Percentiles rank a stretch among this genome's conserved stretches.
phyloP scores from a whole-genome alignment of 2,113 vertebrate species.

The Oenanthe oenanthe region DNA sequence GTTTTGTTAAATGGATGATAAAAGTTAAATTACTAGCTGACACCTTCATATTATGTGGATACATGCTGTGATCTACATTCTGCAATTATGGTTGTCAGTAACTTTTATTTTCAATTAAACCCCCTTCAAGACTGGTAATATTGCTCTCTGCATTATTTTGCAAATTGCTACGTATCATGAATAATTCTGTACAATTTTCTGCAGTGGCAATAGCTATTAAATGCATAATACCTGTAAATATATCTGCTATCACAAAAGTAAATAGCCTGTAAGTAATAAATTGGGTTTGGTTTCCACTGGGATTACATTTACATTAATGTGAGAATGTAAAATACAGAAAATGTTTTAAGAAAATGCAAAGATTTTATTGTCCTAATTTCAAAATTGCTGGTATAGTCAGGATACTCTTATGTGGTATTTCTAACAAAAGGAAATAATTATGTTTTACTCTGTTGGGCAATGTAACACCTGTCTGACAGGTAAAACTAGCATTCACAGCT shows the following conservation, averaged over 20 bases:
- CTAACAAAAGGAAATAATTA: neutral
- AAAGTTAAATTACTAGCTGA: slow-evolving; percentile 50
- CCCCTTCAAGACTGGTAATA: slow-evolving; percentile 28
- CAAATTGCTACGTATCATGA: slow-evolving; percentile 61
- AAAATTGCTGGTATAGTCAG: neutral
- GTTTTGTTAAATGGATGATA: slow-evolving; percentile 48
- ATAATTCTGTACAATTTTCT: slow-evolving; percentile 45
- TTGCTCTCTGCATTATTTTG: slow-evolving; percentile 31
- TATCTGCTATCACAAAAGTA: neutral
- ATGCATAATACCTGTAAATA: slow-evolving; percentile 49
- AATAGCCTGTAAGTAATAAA: slow-evolving; percentile 39
- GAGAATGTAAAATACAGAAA: neutral
- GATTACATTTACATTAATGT: neutral
- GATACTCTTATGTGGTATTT: neutral
- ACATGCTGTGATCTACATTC: slow-evolving; percentile 23
- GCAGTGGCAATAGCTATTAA: slow-evolving; percentile 42
- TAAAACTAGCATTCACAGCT: neutral
- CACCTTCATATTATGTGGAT: slow-evolving; percentile 40
- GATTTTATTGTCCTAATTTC: neutral
- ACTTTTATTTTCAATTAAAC: slow-evolving; percentile 64
- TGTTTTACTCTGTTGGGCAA: neutral
- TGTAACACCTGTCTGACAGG: neutral
- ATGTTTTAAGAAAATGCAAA: neutral
- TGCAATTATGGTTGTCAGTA: slow-evolving; percentile 59
- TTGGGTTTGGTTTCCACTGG: neutral